phyloP scores from a whole-genome alignment of 2,888 invertebrate species.

The Xanthorhoe spadicearia region DNA sequence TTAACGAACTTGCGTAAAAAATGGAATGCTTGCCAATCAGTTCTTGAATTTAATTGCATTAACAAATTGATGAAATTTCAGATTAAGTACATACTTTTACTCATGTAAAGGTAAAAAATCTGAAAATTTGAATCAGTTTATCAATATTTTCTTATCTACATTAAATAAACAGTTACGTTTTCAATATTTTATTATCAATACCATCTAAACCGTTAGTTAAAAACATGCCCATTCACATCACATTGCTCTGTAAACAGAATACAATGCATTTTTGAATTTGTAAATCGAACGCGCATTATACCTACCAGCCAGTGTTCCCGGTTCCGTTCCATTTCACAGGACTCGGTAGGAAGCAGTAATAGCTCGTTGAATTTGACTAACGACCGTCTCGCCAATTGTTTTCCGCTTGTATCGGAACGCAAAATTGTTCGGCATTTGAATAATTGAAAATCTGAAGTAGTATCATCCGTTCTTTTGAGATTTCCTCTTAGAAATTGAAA shows the following conservation, averaged over 20 bases:
- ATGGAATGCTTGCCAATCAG: slow-evolving; percentile 17
- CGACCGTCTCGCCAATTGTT: slow-evolving; percentile 64
- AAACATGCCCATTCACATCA: background rate
- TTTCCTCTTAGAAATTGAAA: background rate
- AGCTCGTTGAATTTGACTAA: slow-evolving; percentile 63
- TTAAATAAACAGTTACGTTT: too few relatives aligned
- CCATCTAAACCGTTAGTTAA: too few relatives aligned
- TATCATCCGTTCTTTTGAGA: slow-evolving; percentile 30
- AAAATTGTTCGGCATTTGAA: slow-evolving; percentile 62
- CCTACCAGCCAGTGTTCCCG: slow-evolving; percentile 16
- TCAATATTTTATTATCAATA: background rate
- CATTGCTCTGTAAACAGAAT: background rate
- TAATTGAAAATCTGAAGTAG: slow-evolving; percentile 46
- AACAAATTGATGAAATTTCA: slow-evolving; percentile 10
- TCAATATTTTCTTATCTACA: background rate
- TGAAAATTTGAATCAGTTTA: background rate
- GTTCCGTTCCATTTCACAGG: slow-evolving; percentile 57
- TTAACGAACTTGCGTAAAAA: slow-evolving; percentile 35
- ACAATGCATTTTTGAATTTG: slow-evolving; percentile 1
- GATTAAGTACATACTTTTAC: background rate
- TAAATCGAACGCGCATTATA: slow-evolving; percentile 13
- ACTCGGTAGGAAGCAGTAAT: slow-evolving; percentile 63
- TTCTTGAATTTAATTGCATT: slow-evolving; percentile 19
- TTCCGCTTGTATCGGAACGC: slow-evolving; percentile 65
- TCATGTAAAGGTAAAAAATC: background rate